phyloP scores from a whole-genome alignment of 2,888 invertebrate genomes.

The Meandrusa payeni region DNA sequence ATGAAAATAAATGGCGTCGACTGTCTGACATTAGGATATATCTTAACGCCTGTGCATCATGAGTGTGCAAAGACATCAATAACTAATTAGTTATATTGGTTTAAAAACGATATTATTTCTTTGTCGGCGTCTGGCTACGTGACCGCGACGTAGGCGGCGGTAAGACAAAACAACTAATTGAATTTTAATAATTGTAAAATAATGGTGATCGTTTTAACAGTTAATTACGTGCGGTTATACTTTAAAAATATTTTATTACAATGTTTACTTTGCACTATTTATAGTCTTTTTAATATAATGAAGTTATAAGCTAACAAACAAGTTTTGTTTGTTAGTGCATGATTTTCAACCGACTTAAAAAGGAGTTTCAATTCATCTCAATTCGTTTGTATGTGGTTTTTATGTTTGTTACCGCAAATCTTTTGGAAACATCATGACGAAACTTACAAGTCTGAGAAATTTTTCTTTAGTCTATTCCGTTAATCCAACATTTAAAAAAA shows the following conservation, averaged over 20 bases:
- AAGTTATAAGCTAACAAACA: background rate
- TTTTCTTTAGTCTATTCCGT: too few relatives aligned
- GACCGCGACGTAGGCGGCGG: slow-evolving; percentile 23
- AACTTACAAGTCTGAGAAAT: too few relatives aligned
- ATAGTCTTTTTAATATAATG: too few relatives aligned
- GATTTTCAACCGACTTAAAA: too few relatives aligned
- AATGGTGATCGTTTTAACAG: slow-evolving; percentile 30
- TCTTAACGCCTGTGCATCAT: background rate
- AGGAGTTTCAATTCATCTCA: too few relatives aligned
- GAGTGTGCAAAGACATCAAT: slow-evolving; percentile 11
- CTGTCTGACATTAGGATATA: too few relatives aligned
- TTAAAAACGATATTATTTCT: slow-evolving; percentile 17
- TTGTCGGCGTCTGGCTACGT: slow-evolving; percentile 27
- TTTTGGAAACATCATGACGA: too few relatives aligned
- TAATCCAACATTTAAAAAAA: too few relatives aligned
- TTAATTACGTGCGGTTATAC: slow-evolving; percentile 2
- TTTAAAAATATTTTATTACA: slow-evolving; percentile 1
- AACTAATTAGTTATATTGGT: slow-evolving; percentile 20
- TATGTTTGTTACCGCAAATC: too few relatives aligned
- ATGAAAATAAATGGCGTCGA: too few relatives aligned
- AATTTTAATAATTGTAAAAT: slow-evolving; percentile 24
- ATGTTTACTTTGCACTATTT: background rate
- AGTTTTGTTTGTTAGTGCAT: too few relatives aligned
- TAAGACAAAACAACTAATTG: slow-evolving; percentile 25
- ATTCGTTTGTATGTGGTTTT: too few relatives aligned